Evolutionary conservation across 2,888 invertebrate genomes (phyloP).

Genomic region (Cheilosia urbana): DNA sequence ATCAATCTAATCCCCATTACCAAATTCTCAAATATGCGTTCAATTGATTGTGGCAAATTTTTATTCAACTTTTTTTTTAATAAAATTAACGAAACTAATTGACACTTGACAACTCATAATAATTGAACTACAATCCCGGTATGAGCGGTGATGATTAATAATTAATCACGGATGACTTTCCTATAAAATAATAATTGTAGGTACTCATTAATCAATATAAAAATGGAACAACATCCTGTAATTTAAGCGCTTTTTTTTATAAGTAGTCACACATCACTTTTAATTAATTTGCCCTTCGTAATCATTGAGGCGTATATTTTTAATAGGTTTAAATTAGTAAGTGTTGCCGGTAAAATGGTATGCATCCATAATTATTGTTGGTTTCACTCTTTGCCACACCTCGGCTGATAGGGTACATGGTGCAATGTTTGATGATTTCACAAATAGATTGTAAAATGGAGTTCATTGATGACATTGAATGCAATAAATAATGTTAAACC

Average conservation of each 20-base stretch:
- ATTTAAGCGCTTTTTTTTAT: neutral
- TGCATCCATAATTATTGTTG: neutral
- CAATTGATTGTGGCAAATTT: no score
- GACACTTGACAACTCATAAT: neutral
- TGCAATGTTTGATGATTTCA: no score
- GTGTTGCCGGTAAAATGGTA: neutral
- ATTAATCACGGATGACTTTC: neutral
- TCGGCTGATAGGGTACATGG: no score
- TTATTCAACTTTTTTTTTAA: no score
- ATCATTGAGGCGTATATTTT: slow-evolving; percentile 25
- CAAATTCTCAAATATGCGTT: no score
- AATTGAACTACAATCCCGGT: neutral
- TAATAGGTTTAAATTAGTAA: slow-evolving; percentile 42
- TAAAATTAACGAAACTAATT: no score
- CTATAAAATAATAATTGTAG: neutral
- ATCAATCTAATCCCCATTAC: no score
- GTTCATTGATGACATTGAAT: no score
- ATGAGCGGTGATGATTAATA: neutral
- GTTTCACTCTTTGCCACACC: no score
- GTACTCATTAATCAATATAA: slow-evolving; percentile 8
- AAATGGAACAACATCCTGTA: neutral
- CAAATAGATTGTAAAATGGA: no score
- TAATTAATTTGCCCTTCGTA: slow-evolving; percentile 28
- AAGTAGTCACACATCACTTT: slow-evolving; percentile 22
- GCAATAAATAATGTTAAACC: no score